phyloP scores from a whole-genome alignment of 2,113 vertebrate genomes.

The Brienomyrus brachyistius region DNA sequence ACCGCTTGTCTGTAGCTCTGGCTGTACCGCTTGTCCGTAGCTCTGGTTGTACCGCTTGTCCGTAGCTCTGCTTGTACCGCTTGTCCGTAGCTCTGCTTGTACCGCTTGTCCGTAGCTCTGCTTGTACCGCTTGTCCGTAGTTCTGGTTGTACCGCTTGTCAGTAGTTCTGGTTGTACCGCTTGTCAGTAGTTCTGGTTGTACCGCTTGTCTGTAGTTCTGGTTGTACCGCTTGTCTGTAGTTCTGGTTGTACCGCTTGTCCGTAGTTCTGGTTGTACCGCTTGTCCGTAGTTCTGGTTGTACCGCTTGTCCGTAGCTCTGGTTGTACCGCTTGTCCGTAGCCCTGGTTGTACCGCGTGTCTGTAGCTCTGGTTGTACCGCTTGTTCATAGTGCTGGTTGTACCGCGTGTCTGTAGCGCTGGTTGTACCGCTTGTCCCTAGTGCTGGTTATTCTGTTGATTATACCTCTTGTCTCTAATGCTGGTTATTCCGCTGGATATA shows the following conservation, averaged over 20 bases:
- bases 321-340: not conserved
- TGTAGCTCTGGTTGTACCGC: not conserved
- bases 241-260: not conserved
- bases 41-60: not conserved
- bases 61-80: not conserved
- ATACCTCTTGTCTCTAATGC: not conserved
- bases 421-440: not conserved
- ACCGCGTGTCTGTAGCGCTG: not conserved
- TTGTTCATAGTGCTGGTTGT: not conserved
- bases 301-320: not conserved
- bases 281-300: not conserved
- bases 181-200: too few relatives aligned
- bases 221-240: too few relatives aligned
- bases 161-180: too few relatives aligned
- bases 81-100: too few relatives aligned
- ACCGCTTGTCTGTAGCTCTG: not conserved
- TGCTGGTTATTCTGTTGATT: not conserved
- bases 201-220: too few relatives aligned
- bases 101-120: too few relatives aligned
- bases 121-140: too few relatives aligned
- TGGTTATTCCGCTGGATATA: not conserved
- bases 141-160: too few relatives aligned
- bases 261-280: accelerated
- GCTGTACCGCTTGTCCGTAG: not conserved
- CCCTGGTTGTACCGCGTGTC: not conserved